These are phyloP conservation scores for Bombus breviceps DNA, from an alignment of 1,140 invertebrate species.

Conservation along the genomic window DNA sequence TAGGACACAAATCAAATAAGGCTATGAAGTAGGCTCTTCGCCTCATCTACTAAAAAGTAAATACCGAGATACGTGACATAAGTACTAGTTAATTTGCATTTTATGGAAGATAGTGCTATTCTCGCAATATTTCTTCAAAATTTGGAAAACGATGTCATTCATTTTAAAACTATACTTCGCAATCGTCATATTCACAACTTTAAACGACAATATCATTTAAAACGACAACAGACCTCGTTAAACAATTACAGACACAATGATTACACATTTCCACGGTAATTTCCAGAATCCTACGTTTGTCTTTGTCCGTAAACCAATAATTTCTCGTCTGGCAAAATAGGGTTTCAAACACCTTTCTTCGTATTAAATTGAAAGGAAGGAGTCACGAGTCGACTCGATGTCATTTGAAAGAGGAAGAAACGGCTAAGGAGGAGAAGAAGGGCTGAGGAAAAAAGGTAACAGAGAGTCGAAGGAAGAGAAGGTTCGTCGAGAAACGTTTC, in stretches of 20 bases:
- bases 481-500: conserved; percentile 73
- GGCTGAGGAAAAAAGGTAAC: conserved; percentile 51
- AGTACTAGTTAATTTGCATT: neutral
- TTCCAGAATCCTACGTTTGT: neutral
- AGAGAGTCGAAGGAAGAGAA: conserved; percentile 63
- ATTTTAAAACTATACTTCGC: neutral
- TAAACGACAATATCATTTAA: neutral
- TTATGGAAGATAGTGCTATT: neutral
- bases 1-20: neutral
- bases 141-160: too few relatives aligned
- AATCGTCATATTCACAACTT: neutral
- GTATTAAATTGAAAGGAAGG: neutral
- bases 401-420: conserved; percentile 31
- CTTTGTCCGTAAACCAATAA: neutral
- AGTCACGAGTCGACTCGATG: conserved; percentile 23
- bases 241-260: neutral
- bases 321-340: neutral
- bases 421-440: conserved; percentile 10
- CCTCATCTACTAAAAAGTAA: neutral
- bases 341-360: neutral
- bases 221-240: conserved; percentile 6
- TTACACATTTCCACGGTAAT: neutral
- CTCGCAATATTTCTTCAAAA: neutral
- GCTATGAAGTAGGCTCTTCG: neutral
- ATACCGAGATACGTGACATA: too few relatives aligned